Base-by-base conservation (phyloP, 2,113 vertebrate species). In the Sturnira hondurensis region DNA sequence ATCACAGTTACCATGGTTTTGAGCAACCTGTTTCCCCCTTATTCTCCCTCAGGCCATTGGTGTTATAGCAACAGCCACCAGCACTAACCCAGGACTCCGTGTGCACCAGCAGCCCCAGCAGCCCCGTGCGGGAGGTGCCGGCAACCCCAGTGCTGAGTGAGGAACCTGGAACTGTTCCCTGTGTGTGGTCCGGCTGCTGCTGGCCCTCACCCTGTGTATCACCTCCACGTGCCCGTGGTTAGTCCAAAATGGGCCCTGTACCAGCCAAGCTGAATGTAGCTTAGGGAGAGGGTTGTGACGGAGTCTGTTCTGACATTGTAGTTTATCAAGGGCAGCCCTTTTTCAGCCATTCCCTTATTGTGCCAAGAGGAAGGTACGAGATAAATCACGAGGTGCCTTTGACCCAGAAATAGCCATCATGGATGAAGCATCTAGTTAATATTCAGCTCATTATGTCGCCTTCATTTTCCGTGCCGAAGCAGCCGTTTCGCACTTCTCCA, bases 151-250 rank as follows among this genome's bases (percentile, higher is more conserved):
- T 63, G 81, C 31, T 20, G 45, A 86, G 54, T 41, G 20, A 76
- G 20, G 31, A 83, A 74, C 10, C 16, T 26, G 8, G 84, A 91
- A 10, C 58, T 65, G 47, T 56, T 13, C 43, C 33, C 5, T 11
- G 1, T 33, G 26, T 20, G 58, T 10, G 4, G 26, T 26, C 15
- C 24, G 33, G 22, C 16, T 12, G 0, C 3, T 4, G 0, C 52
- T 13, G 26, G 43, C 12, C 14, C 47, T 38, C 36, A 5, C 41
- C 13, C 77, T 4, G 7, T 4, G 0, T 7, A 2, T 17, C 10
- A 3, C 63, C 38, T 24, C n/a, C 7, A 0, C 3, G 0, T 19
- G 0, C 19, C 65, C 36, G n/a, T n/a, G 14, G 20, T 31, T 20
- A 3, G 3, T 56, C 80, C 36, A 6, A 3, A 9, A 2, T 4